A percentile compares a stretch with the other conserved stretches of the same genome.
phyloP scores from a whole-genome alignment of 2,113 vertebrate species.

The Thymallus thymallus region DNA sequence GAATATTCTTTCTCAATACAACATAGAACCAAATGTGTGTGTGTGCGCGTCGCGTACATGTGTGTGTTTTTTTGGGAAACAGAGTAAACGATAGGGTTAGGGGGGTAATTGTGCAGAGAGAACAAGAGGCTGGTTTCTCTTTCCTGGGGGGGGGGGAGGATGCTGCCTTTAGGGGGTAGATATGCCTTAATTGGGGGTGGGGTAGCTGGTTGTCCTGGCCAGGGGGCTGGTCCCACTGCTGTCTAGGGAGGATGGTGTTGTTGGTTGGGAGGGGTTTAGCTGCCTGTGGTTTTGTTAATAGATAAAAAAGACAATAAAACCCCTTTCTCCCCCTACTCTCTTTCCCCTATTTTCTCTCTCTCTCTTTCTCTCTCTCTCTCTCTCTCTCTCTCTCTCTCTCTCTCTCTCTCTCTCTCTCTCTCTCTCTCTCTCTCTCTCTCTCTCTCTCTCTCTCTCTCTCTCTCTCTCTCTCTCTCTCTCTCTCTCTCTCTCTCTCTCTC shows the following conservation, averaged over 20 bases:
- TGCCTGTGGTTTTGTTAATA: constrained; percentile 46
- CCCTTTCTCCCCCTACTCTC: constrained; percentile 3
- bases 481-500: constrained; percentile 5
- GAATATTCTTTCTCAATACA: not conserved
- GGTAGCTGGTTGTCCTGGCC: not conserved
- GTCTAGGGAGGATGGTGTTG: constrained; percentile 3
- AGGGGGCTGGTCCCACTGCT: constrained; percentile 7
- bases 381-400: not conserved
- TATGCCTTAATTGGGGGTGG: not conserved
- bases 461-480: constrained; percentile 20
- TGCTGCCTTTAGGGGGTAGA: not conserved
- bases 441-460: too few species aligned
- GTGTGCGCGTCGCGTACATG: not conserved
- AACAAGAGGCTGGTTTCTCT: constrained; percentile 13
- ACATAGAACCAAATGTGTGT: not conserved
- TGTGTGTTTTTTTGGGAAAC: not conserved
- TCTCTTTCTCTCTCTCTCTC: not conserved
- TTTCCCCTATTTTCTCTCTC: constrained; percentile 18
- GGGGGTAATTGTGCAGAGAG: not conserved
- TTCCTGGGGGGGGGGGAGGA: not conserved
- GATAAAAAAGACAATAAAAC: constrained; percentile 59
- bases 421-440: too few species aligned
- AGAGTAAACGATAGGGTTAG: not conserved
- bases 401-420: too few species aligned
- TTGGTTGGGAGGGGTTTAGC: not conserved